A percentile compares a stretch with the other conserved stretches of the same genome.
Conservation (phyloP, 2,888 invertebrate species). For the Melikaiella ostensackeni region DNA sequence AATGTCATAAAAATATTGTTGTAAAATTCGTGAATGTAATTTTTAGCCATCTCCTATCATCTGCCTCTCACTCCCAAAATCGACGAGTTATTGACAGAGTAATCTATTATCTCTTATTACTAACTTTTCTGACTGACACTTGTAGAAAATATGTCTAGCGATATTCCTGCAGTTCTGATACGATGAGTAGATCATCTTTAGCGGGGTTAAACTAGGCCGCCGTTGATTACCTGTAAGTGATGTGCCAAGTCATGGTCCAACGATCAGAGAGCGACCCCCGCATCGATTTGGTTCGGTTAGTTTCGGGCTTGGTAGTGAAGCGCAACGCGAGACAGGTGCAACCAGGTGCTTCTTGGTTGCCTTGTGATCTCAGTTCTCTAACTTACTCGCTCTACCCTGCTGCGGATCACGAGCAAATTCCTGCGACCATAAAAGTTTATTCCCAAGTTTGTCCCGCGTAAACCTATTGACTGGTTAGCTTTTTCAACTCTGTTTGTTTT, state of each 20-base stretch:
- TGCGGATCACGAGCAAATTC: neutral
- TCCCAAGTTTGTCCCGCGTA: neutral
- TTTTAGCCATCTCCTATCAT: too few relatives aligned
- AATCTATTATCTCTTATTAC: too few relatives aligned
- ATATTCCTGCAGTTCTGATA: neutral
- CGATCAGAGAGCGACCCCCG: conserved; percentile 50
- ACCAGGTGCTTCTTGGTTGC: conserved; percentile 58
- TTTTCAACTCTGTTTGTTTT: neutral
- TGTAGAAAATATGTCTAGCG: neutral
- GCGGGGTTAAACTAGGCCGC: neutral
- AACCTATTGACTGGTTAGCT: neutral
- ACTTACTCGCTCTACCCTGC: neutral
- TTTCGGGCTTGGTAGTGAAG: conserved; percentile 59
- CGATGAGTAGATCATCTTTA: neutral
- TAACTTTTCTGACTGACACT: too few relatives aligned
- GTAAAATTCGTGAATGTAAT: too few relatives aligned
- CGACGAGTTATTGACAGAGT: too few relatives aligned
- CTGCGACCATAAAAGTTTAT: neutral
- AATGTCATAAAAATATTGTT: too few relatives aligned
- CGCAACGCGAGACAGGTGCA: conserved; percentile 66
- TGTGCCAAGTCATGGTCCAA: conserved; percentile 51
- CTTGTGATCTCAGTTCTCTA: neutral
- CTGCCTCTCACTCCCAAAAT: too few relatives aligned
- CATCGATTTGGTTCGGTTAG: conserved; percentile 48
- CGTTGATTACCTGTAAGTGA: neutral